phyloP scores from a whole-genome alignment of 2,797 vertebrate species.

The Gobio occitaniae region DNA sequence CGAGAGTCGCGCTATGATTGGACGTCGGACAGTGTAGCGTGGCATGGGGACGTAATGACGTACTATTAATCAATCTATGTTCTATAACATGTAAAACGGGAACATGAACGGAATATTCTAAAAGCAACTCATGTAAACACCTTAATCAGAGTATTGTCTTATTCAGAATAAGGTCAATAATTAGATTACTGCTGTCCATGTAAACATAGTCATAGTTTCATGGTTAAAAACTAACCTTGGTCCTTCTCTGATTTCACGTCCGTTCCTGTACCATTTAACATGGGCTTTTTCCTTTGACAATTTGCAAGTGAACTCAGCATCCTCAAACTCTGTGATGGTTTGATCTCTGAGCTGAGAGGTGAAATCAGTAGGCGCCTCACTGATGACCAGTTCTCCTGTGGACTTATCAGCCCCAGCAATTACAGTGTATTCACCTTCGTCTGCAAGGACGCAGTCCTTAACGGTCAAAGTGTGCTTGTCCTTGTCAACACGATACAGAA shows the following conservation, averaged over 20 bases:
- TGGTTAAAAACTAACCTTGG: slow-evolving; percentile 82
- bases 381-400: slow-evolving; percentile 92
- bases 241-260: slow-evolving; percentile 94
- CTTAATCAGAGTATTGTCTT: too few relatives aligned
- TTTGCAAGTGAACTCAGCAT: slow-evolving; percentile 93
- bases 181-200: too few relatives aligned
- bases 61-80: too few relatives aligned
- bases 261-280: slow-evolving; percentile 95
- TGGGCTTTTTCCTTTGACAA: slow-evolving; percentile 93
- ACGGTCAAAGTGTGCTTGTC: slow-evolving; percentile 92
- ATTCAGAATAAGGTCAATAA: too few relatives aligned
- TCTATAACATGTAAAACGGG: too few relatives aligned
- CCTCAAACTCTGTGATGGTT: slow-evolving; percentile 96
- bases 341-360: slow-evolving; percentile 90
- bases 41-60: too few relatives aligned
- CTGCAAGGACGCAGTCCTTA: slow-evolving; percentile 92
- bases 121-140: too few relatives aligned
- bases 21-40: too few relatives aligned
- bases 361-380: slow-evolving; percentile 96
- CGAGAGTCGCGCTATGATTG: too few relatives aligned
- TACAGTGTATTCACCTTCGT: slow-evolving; percentile 95
- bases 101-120: too few relatives aligned
- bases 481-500: slow-evolving; percentile 91
- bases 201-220: not conserved
- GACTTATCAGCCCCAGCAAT: slow-evolving; percentile 90